phyloP scores from a whole-genome alignment of 2,797 vertebrate genomes.

The Novumbra hubbsi region DNA sequence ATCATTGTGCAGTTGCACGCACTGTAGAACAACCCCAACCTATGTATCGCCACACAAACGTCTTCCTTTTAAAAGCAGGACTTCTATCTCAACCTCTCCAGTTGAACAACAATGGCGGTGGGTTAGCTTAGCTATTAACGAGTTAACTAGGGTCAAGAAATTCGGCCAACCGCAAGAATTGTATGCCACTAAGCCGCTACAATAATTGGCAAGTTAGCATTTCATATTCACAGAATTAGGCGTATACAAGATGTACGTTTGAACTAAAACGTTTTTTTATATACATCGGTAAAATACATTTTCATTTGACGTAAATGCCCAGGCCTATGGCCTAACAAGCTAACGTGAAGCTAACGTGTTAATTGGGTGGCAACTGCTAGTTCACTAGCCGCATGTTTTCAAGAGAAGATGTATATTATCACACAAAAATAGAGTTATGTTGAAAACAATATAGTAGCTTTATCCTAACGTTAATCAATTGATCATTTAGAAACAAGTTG shows the following conservation, averaged over 20 bases:
- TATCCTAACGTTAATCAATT: neutral
- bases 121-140: too few relatives aligned
- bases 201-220: too few relatives aligned
- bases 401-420: neutral
- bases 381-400: neutral
- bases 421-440: neutral
- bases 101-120: too few relatives aligned
- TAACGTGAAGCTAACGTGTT: too few relatives aligned
- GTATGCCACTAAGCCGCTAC: too few relatives aligned
- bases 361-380: neutral
- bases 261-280: neutral
- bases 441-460: neutral
- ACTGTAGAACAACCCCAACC: too few relatives aligned
- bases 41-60: neutral
- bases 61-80: neutral
- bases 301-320: neutral
- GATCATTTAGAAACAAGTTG: neutral
- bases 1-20: too few relatives aligned
- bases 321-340: slow-evolving; percentile 2
- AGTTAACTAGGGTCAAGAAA: neutral
- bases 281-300: neutral
- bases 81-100: neutral
- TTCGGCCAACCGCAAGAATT: neutral
- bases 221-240: neutral
- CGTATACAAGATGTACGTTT: neutral